Base-by-base conservation (phyloP, 2,113 vertebrate genomes). In the Myotis yumanensis region DNA sequence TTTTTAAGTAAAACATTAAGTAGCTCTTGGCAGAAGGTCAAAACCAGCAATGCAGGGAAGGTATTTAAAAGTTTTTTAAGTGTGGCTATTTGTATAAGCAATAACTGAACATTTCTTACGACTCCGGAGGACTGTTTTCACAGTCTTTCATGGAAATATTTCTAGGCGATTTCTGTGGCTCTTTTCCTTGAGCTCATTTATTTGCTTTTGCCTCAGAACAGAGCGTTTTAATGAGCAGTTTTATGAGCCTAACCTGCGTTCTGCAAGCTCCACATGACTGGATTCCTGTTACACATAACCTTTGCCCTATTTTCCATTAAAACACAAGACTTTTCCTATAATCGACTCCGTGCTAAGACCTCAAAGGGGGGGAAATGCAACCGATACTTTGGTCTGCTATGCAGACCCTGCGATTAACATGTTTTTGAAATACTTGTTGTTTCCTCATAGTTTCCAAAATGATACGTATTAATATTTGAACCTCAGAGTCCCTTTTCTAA, bases 1-100 rank as follows among this genome's bases (percentile, higher is more conserved):
- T 73, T 57, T 23, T 48, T 86, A 97, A 97, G 96, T n/a, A 75
- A 35, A 68, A 94, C 96, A 97, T 91, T 89, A 98, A 98, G 98
- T 97, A 98, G 98, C 97, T 98, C 92, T 98, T 98, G 98, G 98
- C 98, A 90, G 92, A 0, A 16, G 59, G 71, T 96, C 97, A 98
- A 97, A 97, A 94, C 91, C 92, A 95, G 96, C 96, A 92, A 96
- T 16, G 5, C 94, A 97, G 93, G 95, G 91, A 96, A 96, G 86
- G 95, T 96, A 97, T 98, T 97, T 98, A 97, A 98, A 98, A 98
- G 94, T 96, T 89, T 90, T 98, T 97, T 98, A 96, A 98, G 96
- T 95, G 97, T 89, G 94, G 90, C 98, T 1, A 11, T 98, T 96
- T 97, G 95, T 96, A 69, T 92, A 95, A 97, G 97, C 94, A 95